A percentile compares a stretch with the other conserved stretches of the same genome.
Conservation (phyloP, 2,888 invertebrate species). For the Pseudococcus longispinus region DNA sequence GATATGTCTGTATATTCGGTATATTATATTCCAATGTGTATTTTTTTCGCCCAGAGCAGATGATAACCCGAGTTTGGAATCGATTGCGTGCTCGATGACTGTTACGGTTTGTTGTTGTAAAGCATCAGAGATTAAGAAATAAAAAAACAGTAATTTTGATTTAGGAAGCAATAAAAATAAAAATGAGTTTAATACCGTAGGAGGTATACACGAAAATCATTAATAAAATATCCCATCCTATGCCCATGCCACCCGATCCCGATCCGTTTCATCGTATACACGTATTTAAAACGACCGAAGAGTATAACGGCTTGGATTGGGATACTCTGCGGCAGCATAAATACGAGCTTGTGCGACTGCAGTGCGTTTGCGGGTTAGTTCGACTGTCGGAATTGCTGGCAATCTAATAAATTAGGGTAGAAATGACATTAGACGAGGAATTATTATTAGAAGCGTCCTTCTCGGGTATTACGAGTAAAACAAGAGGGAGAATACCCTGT, state of each 20-base stretch:
- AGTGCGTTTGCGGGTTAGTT: constrained; percentile 25
- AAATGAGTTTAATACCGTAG: constrained; percentile 28
- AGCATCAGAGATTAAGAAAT: constrained; percentile 15
- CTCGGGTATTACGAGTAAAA: constrained; percentile 30
- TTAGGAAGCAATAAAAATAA: constrained; percentile 40
- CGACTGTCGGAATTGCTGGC: constrained; percentile 52
- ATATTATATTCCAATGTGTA: neutral
- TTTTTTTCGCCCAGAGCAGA: neutral
- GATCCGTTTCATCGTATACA: neutral
- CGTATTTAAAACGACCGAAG: constrained; percentile 33
- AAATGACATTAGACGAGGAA: constrained; percentile 54
- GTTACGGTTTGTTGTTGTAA: neutral
- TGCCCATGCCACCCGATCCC: too few relatives aligned
- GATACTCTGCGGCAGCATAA: neutral
- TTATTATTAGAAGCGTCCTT: constrained; percentile 53
- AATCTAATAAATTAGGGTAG: constrained; percentile 56
- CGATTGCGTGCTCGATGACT: constrained; percentile 33
- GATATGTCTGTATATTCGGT: neutral
- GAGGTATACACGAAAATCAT: constrained; percentile 40
- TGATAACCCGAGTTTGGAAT: neutral
- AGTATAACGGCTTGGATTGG: neutral
- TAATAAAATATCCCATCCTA: constrained; percentile 7
- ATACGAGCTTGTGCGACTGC: neutral
- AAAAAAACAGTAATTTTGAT: constrained; percentile 34
- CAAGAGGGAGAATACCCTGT: constrained; percentile 36